These are phyloP conservation scores for Microplitis manilae DNA, from an alignment of 2,888 invertebrate species.

Conservation along the genomic window DNA sequence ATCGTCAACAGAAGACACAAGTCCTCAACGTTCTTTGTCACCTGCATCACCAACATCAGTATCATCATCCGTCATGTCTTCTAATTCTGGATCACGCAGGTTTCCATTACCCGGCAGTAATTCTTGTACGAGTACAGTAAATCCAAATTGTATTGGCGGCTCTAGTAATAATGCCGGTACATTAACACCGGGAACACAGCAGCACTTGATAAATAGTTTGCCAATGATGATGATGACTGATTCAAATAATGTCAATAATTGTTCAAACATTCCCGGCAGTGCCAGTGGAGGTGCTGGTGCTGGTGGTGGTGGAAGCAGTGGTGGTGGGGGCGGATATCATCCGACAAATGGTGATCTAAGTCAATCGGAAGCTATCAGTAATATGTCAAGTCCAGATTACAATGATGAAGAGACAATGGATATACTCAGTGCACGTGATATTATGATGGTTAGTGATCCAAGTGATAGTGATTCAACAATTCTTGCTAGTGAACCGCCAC, in stretches of 20 bases:
- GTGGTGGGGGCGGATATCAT: conserved; percentile 52
- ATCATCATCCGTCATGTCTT: conserved; percentile 90
- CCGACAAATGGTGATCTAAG: conserved; percentile 81
- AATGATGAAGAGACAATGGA: conserved; percentile 89
- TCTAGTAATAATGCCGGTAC: not conserved
- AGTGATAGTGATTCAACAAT: conserved; percentile 93
- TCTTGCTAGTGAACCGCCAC: conserved; percentile 85
- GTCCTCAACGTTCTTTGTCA: conserved; percentile 77
- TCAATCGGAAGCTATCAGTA: conserved; percentile 88
- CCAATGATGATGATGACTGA: conserved; percentile 38
- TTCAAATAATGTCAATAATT: conserved; percentile 22
- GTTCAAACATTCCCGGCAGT: conserved; percentile 44
- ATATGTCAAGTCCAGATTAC: conserved; percentile 92
- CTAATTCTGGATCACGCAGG: conserved; percentile 80
- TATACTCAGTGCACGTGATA: conserved; percentile 83
- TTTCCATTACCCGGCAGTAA: conserved; percentile 70
- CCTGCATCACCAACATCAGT: conserved; percentile 89
- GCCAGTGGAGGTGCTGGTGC: conserved; percentile 28
- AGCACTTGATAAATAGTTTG: not conserved
- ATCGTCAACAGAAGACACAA: conserved; percentile 68
- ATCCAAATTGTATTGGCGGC: not conserved
- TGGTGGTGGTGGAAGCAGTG: not conserved
- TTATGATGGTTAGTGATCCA: conserved; percentile 91
- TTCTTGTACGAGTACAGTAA: conserved; percentile 27
- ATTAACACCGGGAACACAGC: not conserved